These are phyloP conservation scores for Cryptocephalus moraei DNA, from an alignment of 2,888 invertebrate species.

Conservation along the genomic window DNA sequence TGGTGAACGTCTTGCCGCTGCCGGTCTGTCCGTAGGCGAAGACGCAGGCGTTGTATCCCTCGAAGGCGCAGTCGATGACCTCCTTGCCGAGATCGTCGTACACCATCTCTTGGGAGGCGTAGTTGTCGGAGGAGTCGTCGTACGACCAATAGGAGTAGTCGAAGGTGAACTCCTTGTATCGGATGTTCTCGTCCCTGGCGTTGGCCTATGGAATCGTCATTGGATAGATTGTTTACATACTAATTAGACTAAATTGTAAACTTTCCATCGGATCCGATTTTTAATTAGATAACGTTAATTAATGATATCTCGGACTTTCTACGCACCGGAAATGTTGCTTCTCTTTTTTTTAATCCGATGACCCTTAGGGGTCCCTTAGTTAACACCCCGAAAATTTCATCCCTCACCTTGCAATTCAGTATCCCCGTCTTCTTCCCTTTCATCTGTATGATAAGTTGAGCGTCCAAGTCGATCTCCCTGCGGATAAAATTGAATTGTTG, in stretches of 20 bases:
- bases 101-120: slow-evolving; percentile 73
- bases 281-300: too few relatives aligned
- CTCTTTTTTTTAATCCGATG: too few relatives aligned
- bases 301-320: too few relatives aligned
- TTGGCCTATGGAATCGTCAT: slow-evolving; percentile 27
- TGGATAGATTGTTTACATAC: not conserved
- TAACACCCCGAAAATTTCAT: not conserved
- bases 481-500: slow-evolving; percentile 5
- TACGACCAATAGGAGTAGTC: slow-evolving; percentile 86
- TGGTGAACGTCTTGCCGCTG: slow-evolving; percentile 84
- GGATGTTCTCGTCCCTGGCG: slow-evolving; percentile 33
- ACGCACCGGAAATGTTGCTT: too few relatives aligned
- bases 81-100: slow-evolving; percentile 67
- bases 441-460: slow-evolving; percentile 77
- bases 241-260: too few relatives aligned
- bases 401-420: slow-evolving; percentile 60
- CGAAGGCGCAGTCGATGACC: slow-evolving; percentile 71
- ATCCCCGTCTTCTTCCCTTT: slow-evolving; percentile 73
- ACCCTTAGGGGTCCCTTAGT: too few relatives aligned
- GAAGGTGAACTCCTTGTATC: slow-evolving; percentile 78
- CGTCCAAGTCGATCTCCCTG: slow-evolving; percentile 76
- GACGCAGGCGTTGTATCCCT: slow-evolving; percentile 82
- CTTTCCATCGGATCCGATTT: too few relatives aligned
- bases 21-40: slow-evolving; percentile 90
- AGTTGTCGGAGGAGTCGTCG: slow-evolving; percentile 56